These are phyloP conservation scores for Harmothoe impar DNA, from an alignment of 2,888 invertebrate genomes.

Conservation along the genomic window DNA sequence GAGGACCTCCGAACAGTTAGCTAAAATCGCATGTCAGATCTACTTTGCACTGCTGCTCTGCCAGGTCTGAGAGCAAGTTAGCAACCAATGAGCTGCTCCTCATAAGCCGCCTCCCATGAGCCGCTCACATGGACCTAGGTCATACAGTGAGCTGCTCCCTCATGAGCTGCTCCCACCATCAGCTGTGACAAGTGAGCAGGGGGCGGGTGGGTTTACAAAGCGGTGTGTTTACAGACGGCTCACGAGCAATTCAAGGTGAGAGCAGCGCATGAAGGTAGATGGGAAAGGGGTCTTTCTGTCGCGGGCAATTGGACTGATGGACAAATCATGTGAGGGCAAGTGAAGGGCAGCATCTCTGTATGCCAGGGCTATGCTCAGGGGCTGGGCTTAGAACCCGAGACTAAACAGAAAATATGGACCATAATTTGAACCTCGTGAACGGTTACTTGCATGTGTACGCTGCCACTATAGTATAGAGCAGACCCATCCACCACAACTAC, in stretches of 20 bases:
- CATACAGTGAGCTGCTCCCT: background rate
- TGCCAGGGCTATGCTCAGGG: background rate
- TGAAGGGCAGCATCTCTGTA: constrained; percentile 2
- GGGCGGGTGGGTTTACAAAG: background rate
- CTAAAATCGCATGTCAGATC: too few relatives aligned
- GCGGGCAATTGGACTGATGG: background rate
- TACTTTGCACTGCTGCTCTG: too few relatives aligned
- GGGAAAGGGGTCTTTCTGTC: background rate
- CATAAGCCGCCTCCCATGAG: too few relatives aligned
- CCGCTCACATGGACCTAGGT: too few relatives aligned
- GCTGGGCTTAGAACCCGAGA: background rate
- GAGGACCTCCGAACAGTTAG: too few relatives aligned
- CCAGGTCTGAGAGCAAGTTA: too few relatives aligned
- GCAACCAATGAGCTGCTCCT: too few relatives aligned
- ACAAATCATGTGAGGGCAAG: constrained; percentile 30
- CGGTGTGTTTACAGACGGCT: background rate
- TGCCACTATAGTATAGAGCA: background rate
- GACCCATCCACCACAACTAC: background rate
- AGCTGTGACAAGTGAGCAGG: constrained; percentile 5
- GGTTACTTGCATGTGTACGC: background rate
- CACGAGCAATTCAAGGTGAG: background rate
- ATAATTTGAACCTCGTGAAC: background rate
- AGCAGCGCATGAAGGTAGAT: background rate
- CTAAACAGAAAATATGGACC: constrained; percentile 8
- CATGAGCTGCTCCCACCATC: background rate